Conservation (phyloP, 2,888 invertebrate species). For the Zeuzera pyrina region DNA sequence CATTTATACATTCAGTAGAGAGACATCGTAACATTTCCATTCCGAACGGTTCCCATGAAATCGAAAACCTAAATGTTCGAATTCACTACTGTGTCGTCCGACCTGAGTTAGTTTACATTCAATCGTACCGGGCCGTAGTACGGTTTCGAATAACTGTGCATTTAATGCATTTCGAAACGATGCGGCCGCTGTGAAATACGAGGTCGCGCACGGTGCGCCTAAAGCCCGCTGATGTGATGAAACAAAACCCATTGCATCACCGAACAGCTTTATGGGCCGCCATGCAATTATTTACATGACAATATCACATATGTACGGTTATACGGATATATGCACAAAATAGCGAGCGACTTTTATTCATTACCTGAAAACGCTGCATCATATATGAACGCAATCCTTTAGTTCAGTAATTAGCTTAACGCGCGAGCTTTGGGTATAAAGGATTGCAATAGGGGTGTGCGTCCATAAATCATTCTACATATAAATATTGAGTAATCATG, state of each 20-base stretch:
- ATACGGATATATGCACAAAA: slow-evolving; percentile 17
- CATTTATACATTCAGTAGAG: too few species aligned
- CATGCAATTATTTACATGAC: slow-evolving; percentile 64
- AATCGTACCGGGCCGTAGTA: slow-evolving; percentile 37
- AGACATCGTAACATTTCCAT: too few species aligned
- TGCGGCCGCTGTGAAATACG: slow-evolving; percentile 63
- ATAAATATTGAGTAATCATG: slow-evolving; percentile 20
- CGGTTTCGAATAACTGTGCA: slow-evolving; percentile 56
- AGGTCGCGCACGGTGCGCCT: slow-evolving; percentile 61
- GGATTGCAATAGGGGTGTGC: slow-evolving; percentile 41
- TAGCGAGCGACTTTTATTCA: background rate
- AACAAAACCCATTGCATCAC: slow-evolving; percentile 67
- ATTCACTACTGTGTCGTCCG: slow-evolving; percentile 20
- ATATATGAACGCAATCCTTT: slow-evolving; percentile 19
- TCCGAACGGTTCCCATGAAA: slow-evolving; percentile 30
- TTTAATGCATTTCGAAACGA: slow-evolving; percentile 71
- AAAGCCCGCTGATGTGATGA: slow-evolving; percentile 58
- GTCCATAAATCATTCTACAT: slow-evolving; percentile 27
- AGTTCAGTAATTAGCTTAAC: slow-evolving; percentile 44
- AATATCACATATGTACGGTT: slow-evolving; percentile 39
- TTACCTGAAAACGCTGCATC: background rate
- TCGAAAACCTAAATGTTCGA: slow-evolving; percentile 19
- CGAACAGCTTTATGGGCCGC: slow-evolving; percentile 57
- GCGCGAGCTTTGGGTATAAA: slow-evolving; percentile 57
- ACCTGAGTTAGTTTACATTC: slow-evolving; percentile 39